Base-by-base conservation (phyloP, 2,797 vertebrate genomes). In the Enteromius thamalakanensis region DNA sequence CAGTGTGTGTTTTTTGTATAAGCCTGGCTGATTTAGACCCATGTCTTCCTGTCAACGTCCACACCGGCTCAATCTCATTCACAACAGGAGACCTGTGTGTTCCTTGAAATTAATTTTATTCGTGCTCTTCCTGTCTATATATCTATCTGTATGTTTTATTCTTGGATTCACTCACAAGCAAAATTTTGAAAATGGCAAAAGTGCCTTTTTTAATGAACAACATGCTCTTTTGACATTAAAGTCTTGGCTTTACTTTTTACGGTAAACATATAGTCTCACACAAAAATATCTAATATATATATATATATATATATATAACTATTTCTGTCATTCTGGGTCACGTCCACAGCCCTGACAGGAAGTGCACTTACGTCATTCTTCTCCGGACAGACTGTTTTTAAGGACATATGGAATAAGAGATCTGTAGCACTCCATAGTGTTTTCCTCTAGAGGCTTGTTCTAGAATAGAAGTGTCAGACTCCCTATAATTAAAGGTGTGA, bases 401-500 rank as follows among this genome's bases (percentile, higher is more conserved):
- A 64, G 23, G 23, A 60, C 37, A n/a, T n/a, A 45, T 32, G 37
- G 15, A 68, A 53, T 40, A 55, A 14, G 23, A 58, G 37, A 42
- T 26, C n/a, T 79, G 9, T 79, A 60, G n/a, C 26, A 1, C 34
- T 70, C 12, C 53, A 6, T 42, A 47, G 58, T 6, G 14, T 34
- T 53, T 64, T 32, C 37, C 70, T 81, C 70, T 37, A 11, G 80
- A 81, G 70, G 42, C 15, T 49, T 62, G 10, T 53, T 75, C 45
- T 19, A 65, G 70, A 65, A 74, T 75, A 81, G 45, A 74, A 49
- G 58, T 53, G 80, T 76, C 60, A 82, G 60, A 76, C 60, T 40
- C n/a, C 6, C 11, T 21, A 53, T 65, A 55, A 82, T 76, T 53
- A 32, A 53, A 82, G 17, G 47, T 32, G 71, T 79, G 47, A 79